These are phyloP conservation scores for Macrostomum cliftonense DNA, from an alignment of 2,888 invertebrate species.

Conservation along the genomic window DNA sequence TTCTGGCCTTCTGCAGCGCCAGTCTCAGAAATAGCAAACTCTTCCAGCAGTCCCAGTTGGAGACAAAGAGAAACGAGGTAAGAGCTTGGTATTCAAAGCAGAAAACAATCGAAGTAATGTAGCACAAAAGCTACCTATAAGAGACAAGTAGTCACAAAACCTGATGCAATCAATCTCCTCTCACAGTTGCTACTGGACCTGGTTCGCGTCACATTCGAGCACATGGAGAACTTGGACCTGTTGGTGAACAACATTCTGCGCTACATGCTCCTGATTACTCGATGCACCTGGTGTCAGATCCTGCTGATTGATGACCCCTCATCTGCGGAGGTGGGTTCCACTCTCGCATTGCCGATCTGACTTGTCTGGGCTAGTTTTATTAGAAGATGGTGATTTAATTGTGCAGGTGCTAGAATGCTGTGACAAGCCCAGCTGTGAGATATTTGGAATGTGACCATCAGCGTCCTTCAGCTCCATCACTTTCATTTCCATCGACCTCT, in stretches of 20 bases:
- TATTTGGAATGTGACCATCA: no score
- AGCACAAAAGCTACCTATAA: no score
- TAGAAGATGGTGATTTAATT: no score
- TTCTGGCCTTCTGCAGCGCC: slow-evolving; percentile 33
- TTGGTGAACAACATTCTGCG: slow-evolving; percentile 35
- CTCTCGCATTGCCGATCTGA: no score
- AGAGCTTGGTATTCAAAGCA: no score
- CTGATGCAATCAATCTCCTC: slow-evolving; percentile 4
- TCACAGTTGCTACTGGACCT: slow-evolving; percentile 28
- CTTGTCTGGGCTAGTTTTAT: no score
- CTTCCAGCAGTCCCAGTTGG: slow-evolving; percentile 28
- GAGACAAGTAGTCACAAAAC: no score
- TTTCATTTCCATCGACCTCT: no score
- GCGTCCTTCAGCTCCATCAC: no score
- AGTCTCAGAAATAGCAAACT: slow-evolving; percentile 32
- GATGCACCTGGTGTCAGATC: slow-evolving; percentile 86
- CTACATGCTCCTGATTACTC: slow-evolving; percentile 52
- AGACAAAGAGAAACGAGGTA: slow-evolving; percentile 31
- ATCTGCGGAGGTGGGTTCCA: slow-evolving; percentile 59
- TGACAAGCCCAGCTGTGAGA: no score
- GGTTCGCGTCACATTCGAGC: slow-evolving; percentile 33
- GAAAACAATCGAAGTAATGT: no score
- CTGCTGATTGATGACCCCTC: slow-evolving; percentile 58
- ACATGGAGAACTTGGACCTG: slow-evolving; percentile 28
- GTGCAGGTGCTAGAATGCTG: no score